Percentiles rank a stretch among this genome's conserved stretches.
phyloP scores from a whole-genome alignment of 2,888 invertebrate genomes.

The Drosophila melanosoma region DNA sequence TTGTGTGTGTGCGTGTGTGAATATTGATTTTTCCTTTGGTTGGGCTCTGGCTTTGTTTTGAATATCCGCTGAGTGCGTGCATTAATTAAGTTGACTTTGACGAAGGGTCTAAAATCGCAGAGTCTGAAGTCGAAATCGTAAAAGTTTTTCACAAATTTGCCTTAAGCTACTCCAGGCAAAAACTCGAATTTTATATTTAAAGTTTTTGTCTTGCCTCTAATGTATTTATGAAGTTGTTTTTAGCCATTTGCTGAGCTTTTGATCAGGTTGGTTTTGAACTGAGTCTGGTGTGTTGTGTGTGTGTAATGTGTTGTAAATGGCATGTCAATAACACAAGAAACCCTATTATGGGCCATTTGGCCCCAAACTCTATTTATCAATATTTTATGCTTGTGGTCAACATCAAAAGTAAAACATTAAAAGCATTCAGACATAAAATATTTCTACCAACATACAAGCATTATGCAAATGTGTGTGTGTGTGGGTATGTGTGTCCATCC shows the following conservation, averaged over 20 bases:
- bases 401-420: slow-evolving; percentile 75
- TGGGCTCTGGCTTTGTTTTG: slow-evolving; percentile 1
- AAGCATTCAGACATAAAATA: slow-evolving; percentile 74
- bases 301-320: slow-evolving; percentile 47
- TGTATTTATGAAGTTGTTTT: slow-evolving; percentile 27
- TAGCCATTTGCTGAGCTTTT: not conserved
- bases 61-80: slow-evolving; percentile 35
- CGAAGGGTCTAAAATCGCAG: slow-evolving; percentile 59
- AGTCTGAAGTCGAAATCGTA: slow-evolving; percentile 7
- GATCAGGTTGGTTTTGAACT: not conserved
- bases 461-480: slow-evolving; percentile 34
- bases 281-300: not conserved
- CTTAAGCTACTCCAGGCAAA: slow-evolving; percentile 4
- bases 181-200: not conserved
- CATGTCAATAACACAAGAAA: slow-evolving; percentile 51
- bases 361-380: slow-evolving; percentile 29
- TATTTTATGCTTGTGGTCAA: slow-evolving; percentile 67
- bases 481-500: slow-evolving; percentile 7
- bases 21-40: slow-evolving; percentile 68
- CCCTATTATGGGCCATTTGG: slow-evolving; percentile 1
- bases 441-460: slow-evolving; percentile 41
- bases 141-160: slow-evolving; percentile 50
- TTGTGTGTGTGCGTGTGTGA: slow-evolving; percentile 20
- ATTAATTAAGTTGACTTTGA: slow-evolving; percentile 82
- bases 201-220: slow-evolving; percentile 10